Conservation (phyloP, 2,888 invertebrate genomes). For the Lydus trimaculatus region DNA sequence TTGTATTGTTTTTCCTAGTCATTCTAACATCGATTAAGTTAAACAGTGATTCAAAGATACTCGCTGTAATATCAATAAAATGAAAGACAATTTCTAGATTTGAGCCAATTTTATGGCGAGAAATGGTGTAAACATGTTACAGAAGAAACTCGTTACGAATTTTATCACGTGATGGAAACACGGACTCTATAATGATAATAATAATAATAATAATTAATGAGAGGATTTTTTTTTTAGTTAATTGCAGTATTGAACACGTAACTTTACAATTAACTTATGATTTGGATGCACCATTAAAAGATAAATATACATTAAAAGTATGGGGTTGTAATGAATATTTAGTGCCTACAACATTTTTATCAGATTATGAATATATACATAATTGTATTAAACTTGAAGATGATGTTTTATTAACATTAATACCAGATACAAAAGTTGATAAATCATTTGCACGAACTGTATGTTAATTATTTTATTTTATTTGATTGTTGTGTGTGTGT, state of each 20-base stretch:
- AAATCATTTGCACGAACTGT: slow-evolving; percentile 79
- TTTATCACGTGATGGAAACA: too few species aligned
- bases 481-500: not conserved
- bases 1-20: too few species aligned
- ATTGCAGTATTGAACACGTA: slow-evolving; percentile 85
- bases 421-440: slow-evolving; percentile 72
- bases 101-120: too few species aligned
- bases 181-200: too few species aligned
- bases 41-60: too few species aligned
- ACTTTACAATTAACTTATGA: slow-evolving; percentile 84
- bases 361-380: slow-evolving; percentile 93
- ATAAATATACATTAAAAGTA: slow-evolving; percentile 73
- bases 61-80: too few species aligned
- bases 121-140: too few species aligned
- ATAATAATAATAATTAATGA: not conserved
- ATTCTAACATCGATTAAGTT: too few species aligned
- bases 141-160: too few species aligned
- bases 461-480: slow-evolving; percentile 44
- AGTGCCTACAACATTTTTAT: slow-evolving; percentile 80
- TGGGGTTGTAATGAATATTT: slow-evolving; percentile 91
- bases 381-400: slow-evolving; percentile 92
- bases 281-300: slow-evolving; percentile 67
- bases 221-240: slow-evolving; percentile 67
- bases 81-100: too few species aligned
- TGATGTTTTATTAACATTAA: slow-evolving; percentile 77